Evolutionary conservation across 2,113 vertebrate genomes (phyloP), one percentile per base, ranked within the genome.

Genomic region (Trichechus manatus): DNA sequence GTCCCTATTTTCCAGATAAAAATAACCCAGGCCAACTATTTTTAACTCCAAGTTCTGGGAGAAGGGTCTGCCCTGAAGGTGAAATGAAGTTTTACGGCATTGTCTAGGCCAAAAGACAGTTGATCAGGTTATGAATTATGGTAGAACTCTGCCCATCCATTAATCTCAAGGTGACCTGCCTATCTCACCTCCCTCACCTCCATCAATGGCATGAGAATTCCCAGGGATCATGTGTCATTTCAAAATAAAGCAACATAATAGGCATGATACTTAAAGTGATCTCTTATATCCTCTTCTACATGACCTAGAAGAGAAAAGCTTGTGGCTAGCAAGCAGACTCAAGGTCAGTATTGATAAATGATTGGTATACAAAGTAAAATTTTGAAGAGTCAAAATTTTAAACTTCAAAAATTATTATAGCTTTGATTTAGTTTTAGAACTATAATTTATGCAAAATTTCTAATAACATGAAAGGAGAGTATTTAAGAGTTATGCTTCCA

Each of bases 1-100:
- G 94, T 63, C 80, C 82, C 64, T 96, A 23, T 96, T 97, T 97
- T 96, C 86, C 50, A 68, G 91, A 92, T 95, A 95, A 96, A 97
- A 98, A 97, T 94, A 97, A 84, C 82, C 66, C 4, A 29, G 66
- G 82, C 88, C 75, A 50, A 31, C 84, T 95, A 96, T 93, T 97
- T 96, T 93, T 94, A 96, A 89, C 89, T 77, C 39, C 79, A 81
- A 64, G n/a, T 56, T 29, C 79, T 74, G 66, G 86, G 88, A 96
- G 93, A 93, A 97, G 81, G 84, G 14, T 68, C 84, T 93, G 44
- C 42, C 83, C 47, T 74, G 79, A 91, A 96, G 96, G 80, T 96
- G 53, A 96, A 91, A 61, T 78, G 72, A 64, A 84, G 63, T 39
- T 66, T 53, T 72, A 50, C 31, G 29, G 59, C 36, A 4, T 22